These are phyloP conservation scores for Pseudopleuronectes americanus DNA, from an alignment of 2,797 vertebrate genomes.

Conservation along the genomic window DNA sequence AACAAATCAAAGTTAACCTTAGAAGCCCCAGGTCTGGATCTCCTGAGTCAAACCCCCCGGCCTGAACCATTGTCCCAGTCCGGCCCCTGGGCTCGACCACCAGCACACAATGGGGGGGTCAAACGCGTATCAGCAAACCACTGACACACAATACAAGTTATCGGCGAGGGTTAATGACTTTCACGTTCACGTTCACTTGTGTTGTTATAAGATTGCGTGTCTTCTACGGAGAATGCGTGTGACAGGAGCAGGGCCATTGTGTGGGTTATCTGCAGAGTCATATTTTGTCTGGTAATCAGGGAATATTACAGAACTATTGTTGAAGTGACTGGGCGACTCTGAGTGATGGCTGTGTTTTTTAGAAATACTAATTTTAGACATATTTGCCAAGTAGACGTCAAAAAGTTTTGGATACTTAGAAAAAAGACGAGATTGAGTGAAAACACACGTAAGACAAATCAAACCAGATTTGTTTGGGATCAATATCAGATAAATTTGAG, in stretches of 20 bases:
- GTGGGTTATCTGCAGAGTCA: conserved; percentile 63
- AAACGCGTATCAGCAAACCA: conserved; percentile 38
- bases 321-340: conserved; percentile 37
- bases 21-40: too few species aligned
- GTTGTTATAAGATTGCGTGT: conserved; percentile 52
- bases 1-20: too few species aligned
- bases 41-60: too few species aligned
- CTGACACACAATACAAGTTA: conserved; percentile 61
- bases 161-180: conserved; percentile 40
- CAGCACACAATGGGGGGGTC: conserved; percentile 60
- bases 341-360: conserved; percentile 60
- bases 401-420: too few species aligned
- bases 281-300: conserved; percentile 71
- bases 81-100: not conserved
- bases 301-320: conserved; percentile 63
- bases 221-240: conserved; percentile 27
- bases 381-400: not conserved
- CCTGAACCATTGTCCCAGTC: too few species aligned
- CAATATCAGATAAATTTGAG: conserved; percentile 7
- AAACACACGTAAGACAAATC: not conserved
- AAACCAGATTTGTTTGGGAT: conserved; percentile 7
- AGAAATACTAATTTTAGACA: conserved; percentile 37
- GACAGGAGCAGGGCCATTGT: conserved; percentile 52
- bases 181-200: conserved; percentile 28
- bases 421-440: too few species aligned